These are phyloP conservation scores for Campopleginae sp. DNA, from an alignment of 2,888 invertebrate species.

Conservation along the genomic window DNA sequence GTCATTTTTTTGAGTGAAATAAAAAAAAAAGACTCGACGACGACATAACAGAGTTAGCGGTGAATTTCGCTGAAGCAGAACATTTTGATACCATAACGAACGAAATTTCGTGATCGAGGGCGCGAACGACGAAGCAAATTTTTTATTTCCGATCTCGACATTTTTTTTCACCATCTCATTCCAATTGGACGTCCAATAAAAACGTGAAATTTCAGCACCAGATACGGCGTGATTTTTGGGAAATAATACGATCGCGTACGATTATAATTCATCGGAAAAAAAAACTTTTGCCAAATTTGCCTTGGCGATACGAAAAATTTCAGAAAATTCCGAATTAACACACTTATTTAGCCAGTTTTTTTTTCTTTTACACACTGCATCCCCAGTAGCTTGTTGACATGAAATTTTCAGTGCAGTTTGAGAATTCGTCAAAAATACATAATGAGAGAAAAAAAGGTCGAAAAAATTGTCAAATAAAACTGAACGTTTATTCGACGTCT, in stretches of 20 bases:
- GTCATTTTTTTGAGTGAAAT: not conserved
- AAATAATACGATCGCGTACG: not conserved
- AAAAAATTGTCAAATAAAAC: conserved; percentile 5
- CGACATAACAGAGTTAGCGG: not conserved
- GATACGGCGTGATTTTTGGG: not conserved
- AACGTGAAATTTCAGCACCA: not conserved
- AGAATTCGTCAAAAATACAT: not conserved
- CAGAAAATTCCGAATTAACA: not conserved
- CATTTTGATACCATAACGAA: not conserved
- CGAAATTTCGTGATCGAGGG: not conserved
- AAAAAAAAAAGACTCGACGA: not conserved
- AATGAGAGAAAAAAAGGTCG: not conserved
- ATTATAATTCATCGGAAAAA: not conserved
- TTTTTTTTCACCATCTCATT: not conserved
- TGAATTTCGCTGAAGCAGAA: not conserved
- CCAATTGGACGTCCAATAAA: not conserved
- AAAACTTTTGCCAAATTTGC: not conserved
- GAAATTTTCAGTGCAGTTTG: not conserved
- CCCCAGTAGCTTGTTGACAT: not conserved
- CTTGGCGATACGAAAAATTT: not conserved
- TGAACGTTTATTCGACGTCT: conserved; percentile 33
- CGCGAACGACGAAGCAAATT: not conserved
- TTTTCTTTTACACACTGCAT: not conserved
- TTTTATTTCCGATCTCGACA: not conserved
- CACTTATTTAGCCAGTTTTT: not conserved